Evolutionary conservation across 92 coral and sea anemone species (phyloP).

Genomic region (Zoanthus solanderi): DNA sequence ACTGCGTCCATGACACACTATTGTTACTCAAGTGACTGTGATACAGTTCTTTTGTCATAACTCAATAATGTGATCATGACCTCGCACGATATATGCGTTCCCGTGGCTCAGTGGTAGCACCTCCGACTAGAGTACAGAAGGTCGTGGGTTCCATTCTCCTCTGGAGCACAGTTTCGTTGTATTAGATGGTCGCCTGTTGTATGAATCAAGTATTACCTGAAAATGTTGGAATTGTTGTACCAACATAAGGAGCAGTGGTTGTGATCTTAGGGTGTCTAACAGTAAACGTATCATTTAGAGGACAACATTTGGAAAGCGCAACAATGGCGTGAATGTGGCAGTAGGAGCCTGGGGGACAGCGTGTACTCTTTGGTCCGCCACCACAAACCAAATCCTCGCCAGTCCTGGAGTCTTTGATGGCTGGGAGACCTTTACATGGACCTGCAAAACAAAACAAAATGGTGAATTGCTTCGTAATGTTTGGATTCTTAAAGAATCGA

Average conservation of each 20-base stretch:
- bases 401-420: constrained; percentile 25
- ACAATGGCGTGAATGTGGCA: constrained; percentile 18
- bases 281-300: background rate
- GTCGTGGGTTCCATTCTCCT: no score
- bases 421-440: constrained; percentile 38
- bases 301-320: constrained; percentile 36
- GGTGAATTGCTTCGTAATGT: background rate
- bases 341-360: constrained; percentile 35
- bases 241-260: background rate
- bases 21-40: no score
- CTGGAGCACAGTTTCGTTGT: no score
- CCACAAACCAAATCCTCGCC: constrained; percentile 45
- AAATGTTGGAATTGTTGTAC: constrained; percentile 12
- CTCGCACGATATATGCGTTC: no score
- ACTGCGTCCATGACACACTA: no score
- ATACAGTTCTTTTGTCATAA: no score
- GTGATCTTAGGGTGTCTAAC: background rate
- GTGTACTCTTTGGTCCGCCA: constrained; percentile 4
- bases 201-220: background rate
- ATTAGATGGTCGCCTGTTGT: no score
- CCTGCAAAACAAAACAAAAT: background rate
- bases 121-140: no score
- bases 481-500: no score
- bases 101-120: no score
- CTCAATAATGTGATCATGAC: no score